Conservation (phyloP, 1,140 invertebrate genomes). For the Augochlora pura region DNA sequence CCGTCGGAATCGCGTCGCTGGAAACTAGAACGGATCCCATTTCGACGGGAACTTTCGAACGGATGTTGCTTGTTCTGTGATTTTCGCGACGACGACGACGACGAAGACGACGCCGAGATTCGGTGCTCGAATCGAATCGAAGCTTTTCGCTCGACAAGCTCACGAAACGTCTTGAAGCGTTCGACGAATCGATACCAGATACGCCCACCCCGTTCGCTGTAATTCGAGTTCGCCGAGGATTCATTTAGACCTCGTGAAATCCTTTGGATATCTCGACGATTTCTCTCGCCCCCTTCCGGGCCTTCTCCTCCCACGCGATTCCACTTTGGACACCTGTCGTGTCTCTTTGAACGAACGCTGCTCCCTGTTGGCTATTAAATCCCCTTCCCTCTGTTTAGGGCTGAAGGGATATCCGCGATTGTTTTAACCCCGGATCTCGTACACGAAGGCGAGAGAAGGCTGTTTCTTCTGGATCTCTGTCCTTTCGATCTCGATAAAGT, state of each 20-base stretch:
- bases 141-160: not conserved
- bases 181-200: not conserved
- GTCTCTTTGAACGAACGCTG: not conserved
- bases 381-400: not conserved
- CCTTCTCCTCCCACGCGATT: not conserved
- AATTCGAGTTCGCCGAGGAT: not conserved
- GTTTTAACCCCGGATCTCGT: too few species aligned
- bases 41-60: conserved; percentile 10
- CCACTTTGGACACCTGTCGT: not conserved
- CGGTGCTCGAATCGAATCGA: conserved; percentile 1
- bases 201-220: not conserved
- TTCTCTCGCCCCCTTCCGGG: too few species aligned
- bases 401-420: too few species aligned
- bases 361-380: not conserved
- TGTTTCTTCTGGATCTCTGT: too few species aligned
- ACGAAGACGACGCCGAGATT: too few species aligned
- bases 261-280: not conserved
- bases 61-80: conserved; percentile 36
- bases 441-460: too few species aligned
- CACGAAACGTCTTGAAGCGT: not conserved
- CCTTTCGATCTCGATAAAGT: too few species aligned
- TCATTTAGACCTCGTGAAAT: not conserved
- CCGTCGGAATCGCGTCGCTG: conserved; percentile 12
- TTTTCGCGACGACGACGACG: conserved; percentile 11
- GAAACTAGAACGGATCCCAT: conserved; percentile 43